Conservation (phyloP, 2,888 invertebrate species). For the Embidobia sp. region DNA sequence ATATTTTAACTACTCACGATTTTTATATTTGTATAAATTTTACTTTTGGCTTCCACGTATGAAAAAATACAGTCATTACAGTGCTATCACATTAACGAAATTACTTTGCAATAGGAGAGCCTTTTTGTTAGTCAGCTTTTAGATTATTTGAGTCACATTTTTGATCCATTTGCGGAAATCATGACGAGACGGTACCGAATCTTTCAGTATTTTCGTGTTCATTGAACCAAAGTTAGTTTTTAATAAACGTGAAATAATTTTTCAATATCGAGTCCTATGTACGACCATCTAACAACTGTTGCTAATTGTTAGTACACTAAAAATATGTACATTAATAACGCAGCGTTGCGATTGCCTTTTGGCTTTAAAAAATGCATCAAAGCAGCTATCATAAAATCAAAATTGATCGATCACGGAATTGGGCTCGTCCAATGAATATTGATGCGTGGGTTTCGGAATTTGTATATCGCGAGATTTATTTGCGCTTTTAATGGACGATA, state of each 20-base stretch:
- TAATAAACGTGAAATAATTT: conserved; percentile 25
- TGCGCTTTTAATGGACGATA: conserved; percentile 28
- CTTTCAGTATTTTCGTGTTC: not conserved
- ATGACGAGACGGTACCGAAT: too few relatives aligned
- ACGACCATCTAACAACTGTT: not conserved
- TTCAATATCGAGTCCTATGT: too few relatives aligned
- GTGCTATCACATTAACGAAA: too few relatives aligned
- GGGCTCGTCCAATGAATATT: conserved; percentile 20
- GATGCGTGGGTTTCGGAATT: conserved; percentile 7
- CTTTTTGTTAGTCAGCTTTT: too few relatives aligned
- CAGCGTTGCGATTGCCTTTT: too few relatives aligned
- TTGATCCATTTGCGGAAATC: not conserved
- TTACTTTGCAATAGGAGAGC: too few relatives aligned
- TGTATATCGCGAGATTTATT: conserved; percentile 23
- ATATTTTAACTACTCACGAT: too few relatives aligned
- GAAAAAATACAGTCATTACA: too few relatives aligned
- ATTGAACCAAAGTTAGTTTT: conserved; percentile 2
- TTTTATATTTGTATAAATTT: too few relatives aligned
- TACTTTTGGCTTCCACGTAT: too few relatives aligned
- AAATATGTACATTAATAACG: conserved; percentile 10
- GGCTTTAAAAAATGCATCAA: not conserved
- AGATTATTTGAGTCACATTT: conserved; percentile 7
- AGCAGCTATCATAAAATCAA: conserved; percentile 12
- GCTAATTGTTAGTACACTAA: not conserved
- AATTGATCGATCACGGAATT: conserved; percentile 4